Percentiles rank a stretch among this genome's conserved stretches.
phyloP scores from a whole-genome alignment of 2,888 invertebrate genomes.

The Cheilosia impressa region DNA sequence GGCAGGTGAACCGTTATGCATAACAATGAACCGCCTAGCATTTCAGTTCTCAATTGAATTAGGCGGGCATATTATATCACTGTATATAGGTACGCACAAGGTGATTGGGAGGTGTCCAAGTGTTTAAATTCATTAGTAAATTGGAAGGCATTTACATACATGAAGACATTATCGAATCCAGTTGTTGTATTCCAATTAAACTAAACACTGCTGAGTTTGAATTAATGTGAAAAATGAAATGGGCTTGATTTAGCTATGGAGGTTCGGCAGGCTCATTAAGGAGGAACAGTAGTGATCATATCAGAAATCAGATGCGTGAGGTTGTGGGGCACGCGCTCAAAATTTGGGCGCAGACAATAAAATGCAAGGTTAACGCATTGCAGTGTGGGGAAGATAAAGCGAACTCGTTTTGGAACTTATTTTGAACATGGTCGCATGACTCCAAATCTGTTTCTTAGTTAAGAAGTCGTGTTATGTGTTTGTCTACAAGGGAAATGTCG shows the following conservation, averaged over 20 bases:
- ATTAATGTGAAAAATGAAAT: background rate
- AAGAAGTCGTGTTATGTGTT: too few relatives aligned
- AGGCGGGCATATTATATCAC: too few relatives aligned
- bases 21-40: slow-evolving; percentile 44
- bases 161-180: slow-evolving; percentile 3
- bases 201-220: background rate
- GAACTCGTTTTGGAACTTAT: too few relatives aligned
- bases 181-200: slow-evolving; percentile 5
- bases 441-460: too few relatives aligned
- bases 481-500: too few relatives aligned
- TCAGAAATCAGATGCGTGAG: too few relatives aligned
- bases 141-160: slow-evolving; percentile 41
- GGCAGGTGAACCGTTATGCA: slow-evolving; percentile 35
- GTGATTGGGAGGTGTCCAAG: slow-evolving; percentile 55
- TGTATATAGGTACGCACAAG: slow-evolving; percentile 9
- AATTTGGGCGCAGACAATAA: too few relatives aligned
- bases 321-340: background rate
- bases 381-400: too few relatives aligned
- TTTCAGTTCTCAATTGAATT: slow-evolving; percentile 48
- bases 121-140: slow-evolving; percentile 49
- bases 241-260: background rate
- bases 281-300: background rate
- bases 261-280: background rate
- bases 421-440: too few relatives aligned
- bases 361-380: too few relatives aligned